Percentiles rank a stretch among this genome's conserved stretches.
Conservation (phyloP, 37 sponge, comb jelly and placozoan species). For the Petrosia ficiformis region DNA sequence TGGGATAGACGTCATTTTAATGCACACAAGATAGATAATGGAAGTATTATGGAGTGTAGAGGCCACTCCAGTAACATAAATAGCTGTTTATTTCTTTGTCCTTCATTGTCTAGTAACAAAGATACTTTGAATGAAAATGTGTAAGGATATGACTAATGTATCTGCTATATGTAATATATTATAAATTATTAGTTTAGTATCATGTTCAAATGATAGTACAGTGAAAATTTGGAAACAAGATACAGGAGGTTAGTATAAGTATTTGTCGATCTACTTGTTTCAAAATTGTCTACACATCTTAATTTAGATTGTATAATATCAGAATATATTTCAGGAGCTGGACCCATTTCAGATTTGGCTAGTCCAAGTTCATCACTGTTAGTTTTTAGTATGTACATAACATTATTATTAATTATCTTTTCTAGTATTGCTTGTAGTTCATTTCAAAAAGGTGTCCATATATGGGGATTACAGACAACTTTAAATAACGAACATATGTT, state of each 20-base stretch:
- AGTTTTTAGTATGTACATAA: neutral
- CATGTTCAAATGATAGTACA: conserved; percentile 3
- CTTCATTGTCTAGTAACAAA: too few relatives aligned
- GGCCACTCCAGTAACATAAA: neutral
- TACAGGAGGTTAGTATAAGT: neutral
- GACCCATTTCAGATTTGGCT: neutral
- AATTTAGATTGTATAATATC: neutral
- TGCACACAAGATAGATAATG: neutral
- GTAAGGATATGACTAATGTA: too few relatives aligned
- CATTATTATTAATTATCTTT: neutral
- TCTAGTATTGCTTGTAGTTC: conserved; percentile 9
- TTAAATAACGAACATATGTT: neutral
- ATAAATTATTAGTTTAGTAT: neutral
- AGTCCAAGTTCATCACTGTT: neutral
- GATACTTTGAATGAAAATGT: too few relatives aligned
- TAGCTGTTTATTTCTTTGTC: neutral
- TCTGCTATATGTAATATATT: too few relatives aligned
- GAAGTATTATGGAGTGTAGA: neutral
- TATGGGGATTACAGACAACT: neutral
- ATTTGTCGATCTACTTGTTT: too few relatives aligned
- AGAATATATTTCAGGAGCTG: too few relatives aligned
- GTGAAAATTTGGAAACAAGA: neutral
- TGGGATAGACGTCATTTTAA: neutral
- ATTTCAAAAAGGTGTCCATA: conserved; percentile 4
- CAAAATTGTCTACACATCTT: too few relatives aligned